Conservation (phyloP, 1,140 invertebrate genomes). For the Lepeophtheirus salmonis region DNA sequence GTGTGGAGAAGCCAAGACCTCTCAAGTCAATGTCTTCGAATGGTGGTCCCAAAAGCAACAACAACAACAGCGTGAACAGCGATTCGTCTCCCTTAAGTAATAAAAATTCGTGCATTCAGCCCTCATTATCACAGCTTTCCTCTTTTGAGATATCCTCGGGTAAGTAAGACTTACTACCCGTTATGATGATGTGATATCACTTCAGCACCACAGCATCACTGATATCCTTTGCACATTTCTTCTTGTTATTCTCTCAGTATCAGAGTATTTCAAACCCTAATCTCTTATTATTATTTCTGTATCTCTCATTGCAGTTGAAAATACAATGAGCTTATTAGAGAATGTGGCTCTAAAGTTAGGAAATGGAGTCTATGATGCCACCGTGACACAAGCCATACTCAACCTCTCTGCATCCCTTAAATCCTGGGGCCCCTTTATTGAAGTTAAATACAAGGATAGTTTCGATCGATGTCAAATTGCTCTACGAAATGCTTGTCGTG, state of each 20-base stretch:
- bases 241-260: not conserved
- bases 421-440: not conserved
- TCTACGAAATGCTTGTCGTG: constrained; percentile 62
- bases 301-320: constrained; percentile 24
- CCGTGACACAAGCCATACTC: constrained; percentile 33
- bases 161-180: not conserved
- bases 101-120: not conserved
- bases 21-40: constrained; percentile 30
- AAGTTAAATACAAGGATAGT: constrained; percentile 3
- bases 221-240: not conserved
- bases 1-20: constrained; percentile 48
- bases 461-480: constrained; percentile 52
- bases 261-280: too few species aligned
- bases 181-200: not conserved
- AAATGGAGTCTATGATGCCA: constrained; percentile 39
- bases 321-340: constrained; percentile 46
- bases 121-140: not conserved
- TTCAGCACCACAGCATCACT: too few species aligned
- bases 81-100: too few species aligned
- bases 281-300: too few species aligned
- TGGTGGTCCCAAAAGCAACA: not conserved
- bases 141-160: not conserved
- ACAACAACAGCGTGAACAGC: too few species aligned
- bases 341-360: constrained; percentile 43
- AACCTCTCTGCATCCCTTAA: not conserved